phyloP scores from a whole-genome alignment of 2,797 vertebrate species.

The Pangasius krempfi region DNA sequence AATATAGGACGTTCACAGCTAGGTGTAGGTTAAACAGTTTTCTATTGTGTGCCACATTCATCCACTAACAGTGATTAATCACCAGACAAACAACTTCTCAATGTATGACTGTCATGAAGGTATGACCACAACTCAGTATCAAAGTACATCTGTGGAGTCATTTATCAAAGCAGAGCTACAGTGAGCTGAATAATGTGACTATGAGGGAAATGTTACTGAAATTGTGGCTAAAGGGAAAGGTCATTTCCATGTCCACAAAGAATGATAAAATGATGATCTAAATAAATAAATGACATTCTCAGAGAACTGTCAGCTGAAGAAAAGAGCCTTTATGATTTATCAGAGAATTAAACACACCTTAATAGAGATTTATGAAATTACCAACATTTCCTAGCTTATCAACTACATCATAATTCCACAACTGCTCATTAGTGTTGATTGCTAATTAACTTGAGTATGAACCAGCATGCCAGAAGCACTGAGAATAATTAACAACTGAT shows the following conservation, averaged over 20 bases:
- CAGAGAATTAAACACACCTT: conserved; percentile 6
- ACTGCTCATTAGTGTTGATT: conserved; percentile 21
- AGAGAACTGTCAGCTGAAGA: neutral
- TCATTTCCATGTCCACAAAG: conserved; percentile 18
- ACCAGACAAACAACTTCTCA: conserved; percentile 29
- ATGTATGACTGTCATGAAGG: conserved; percentile 15
- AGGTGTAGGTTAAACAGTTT: conserved; percentile 3
- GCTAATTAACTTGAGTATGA: conserved; percentile 26
- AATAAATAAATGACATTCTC: conserved; percentile 11
- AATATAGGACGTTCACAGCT: neutral
- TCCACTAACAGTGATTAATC: conserved; percentile 33
- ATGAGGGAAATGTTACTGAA: conserved; percentile 15
- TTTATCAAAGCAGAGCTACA: conserved; percentile 36
- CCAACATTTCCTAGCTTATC: neutral
- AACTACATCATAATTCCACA: neutral
- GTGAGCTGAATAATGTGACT: conserved; percentile 26
- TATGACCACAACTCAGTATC: conserved; percentile 19
- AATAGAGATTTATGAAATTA: neutral
- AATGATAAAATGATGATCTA: conserved; percentile 8
- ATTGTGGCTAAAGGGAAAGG: conserved; percentile 16
- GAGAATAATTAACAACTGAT: conserved; percentile 9
- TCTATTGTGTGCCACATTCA: neutral
- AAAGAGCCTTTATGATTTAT: neutral
- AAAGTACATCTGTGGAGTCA: conserved; percentile 32
- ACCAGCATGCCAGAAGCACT: conserved; percentile 12